These are phyloP conservation scores for Thalassarche chlororhynchos DNA, from an alignment of 2,113 vertebrate genomes.

Conservation along the genomic window DNA sequence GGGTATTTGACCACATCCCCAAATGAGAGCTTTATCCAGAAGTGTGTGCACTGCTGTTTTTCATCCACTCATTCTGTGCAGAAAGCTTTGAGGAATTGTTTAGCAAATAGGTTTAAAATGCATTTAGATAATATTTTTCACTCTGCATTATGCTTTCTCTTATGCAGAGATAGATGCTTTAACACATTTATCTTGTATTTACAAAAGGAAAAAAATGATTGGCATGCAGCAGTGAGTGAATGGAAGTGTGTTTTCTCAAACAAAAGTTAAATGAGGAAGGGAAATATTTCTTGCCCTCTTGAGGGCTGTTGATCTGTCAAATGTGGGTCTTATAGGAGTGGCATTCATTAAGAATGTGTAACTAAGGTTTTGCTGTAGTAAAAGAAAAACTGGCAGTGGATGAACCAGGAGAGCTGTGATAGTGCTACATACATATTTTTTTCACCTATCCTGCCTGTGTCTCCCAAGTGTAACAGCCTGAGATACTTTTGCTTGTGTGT, in stretches of 20 bases:
- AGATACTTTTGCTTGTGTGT: not conserved
- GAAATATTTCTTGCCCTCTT: not conserved
- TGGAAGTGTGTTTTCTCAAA: not conserved
- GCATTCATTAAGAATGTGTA: not conserved
- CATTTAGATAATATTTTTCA: not conserved
- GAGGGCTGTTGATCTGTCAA: not conserved
- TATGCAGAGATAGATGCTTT: not conserved
- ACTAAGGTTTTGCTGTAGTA: not conserved
- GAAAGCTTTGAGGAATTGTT: not conserved
- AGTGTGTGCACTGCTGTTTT: not conserved
- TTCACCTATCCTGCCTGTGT: not conserved
- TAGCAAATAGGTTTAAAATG: not conserved
- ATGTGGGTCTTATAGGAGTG: not conserved
- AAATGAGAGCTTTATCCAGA: not conserved
- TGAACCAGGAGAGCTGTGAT: not conserved
- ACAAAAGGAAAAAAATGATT: not conserved
- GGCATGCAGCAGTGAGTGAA: not conserved
- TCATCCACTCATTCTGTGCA: not conserved
- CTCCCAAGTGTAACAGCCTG: not conserved
- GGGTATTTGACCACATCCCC: not conserved
- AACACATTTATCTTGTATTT: not conserved
- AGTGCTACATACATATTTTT: not conserved
- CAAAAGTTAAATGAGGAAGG: conserved; percentile 4
- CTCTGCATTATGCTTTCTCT: not conserved
- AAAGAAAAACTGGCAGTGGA: not conserved